These are phyloP conservation scores for Brenthis ino DNA, from an alignment of 2,888 invertebrate genomes.

Conservation along the genomic window DNA sequence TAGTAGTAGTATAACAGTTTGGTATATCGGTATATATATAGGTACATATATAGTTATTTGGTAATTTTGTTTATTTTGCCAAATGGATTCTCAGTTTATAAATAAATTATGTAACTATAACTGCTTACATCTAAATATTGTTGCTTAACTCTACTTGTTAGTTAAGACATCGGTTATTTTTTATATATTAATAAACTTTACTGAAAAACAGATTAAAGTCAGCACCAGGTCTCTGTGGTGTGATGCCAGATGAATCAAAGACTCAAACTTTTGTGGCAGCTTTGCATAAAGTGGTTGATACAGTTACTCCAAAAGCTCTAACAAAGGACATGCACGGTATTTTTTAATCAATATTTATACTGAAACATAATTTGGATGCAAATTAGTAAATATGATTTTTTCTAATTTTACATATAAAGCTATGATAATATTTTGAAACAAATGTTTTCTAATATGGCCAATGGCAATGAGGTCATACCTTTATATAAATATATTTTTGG, in stretches of 20 bases:
- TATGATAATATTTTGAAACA: too few species aligned
- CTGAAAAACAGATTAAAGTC: conserved; percentile 53
- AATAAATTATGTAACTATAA: too few species aligned
- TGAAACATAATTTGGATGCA: too few species aligned
- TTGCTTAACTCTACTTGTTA: background rate
- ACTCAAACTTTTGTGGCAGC: conserved; percentile 45
- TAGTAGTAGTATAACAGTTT: too few species aligned
- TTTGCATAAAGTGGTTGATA: conserved; percentile 53
- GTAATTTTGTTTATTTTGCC: too few species aligned
- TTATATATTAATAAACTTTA: background rate
- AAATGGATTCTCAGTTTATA: too few species aligned
- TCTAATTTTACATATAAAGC: background rate
- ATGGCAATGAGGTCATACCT: too few species aligned
- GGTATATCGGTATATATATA: too few species aligned
- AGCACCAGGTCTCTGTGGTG: conserved; percentile 58
- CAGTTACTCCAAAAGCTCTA: conserved; percentile 50
- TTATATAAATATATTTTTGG: too few species aligned
- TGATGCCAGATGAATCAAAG: conserved; percentile 49
- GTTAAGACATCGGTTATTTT: background rate
- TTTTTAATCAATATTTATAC: background rate
- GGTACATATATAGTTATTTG: too few species aligned
- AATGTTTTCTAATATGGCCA: too few species aligned
- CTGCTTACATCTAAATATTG: too few species aligned
- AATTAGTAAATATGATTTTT: background rate
- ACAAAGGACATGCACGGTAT: conserved; percentile 56